Conservation (phyloP, 2,113 vertebrate species). For the human region GRCh38 chr16:5034001-5034500, state of each 20-base stretch:
- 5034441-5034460: background rate
- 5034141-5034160: background rate
- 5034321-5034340: background rate
- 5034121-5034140: background rate
- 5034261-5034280: background rate
- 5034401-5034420: background rate
- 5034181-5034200: background rate
- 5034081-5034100: background rate
- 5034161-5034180: background rate
- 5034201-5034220: background rate
- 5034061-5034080: background rate
- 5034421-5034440: background rate
- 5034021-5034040: too few relatives aligned
- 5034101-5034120: background rate
- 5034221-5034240: background rate
- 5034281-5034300: background rate
- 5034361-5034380: background rate
- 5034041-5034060: background rate
- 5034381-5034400: background rate
- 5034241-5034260: background rate
- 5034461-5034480: background rate
- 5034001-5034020: rapidly evolving
- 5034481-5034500: background rate
- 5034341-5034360: background rate
- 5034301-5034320: background rate